Percentiles rank a stretch among this genome's conserved stretches.
Evolutionary conservation across 1,140 invertebrate genomes (phyloP).

Genomic region (Leptestheria dahalacensis): DNA sequence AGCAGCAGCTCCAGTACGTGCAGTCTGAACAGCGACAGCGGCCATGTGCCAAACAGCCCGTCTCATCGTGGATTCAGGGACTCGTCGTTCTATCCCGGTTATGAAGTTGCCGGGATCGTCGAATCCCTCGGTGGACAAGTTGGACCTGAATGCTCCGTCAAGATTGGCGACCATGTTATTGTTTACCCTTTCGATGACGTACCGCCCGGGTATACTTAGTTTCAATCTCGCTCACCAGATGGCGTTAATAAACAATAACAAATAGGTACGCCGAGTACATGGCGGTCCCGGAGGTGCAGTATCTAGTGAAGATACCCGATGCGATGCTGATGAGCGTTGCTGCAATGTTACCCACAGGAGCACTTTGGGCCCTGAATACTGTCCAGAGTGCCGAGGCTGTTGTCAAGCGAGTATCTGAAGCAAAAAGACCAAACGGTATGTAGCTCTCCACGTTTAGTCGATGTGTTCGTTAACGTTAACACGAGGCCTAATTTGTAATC

Average conservation of each 20-base stretch:
- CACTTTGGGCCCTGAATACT: slow-evolving; percentile 67
- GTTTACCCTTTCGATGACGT: slow-evolving; percentile 71
- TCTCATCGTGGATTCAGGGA: slow-evolving; percentile 57
- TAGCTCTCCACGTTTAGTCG: too few relatives aligned
- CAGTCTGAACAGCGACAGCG: slow-evolving; percentile 31
- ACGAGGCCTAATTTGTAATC: too few relatives aligned
- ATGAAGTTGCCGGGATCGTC: slow-evolving; percentile 63
- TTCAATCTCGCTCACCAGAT: too few relatives aligned
- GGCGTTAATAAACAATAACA: too few relatives aligned
- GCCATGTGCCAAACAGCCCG: slow-evolving; percentile 26
- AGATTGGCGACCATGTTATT: slow-evolving; percentile 56
- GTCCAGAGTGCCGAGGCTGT: slow-evolving; percentile 53
- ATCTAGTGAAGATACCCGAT: slow-evolving; percentile 66
- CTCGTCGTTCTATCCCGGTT: slow-evolving; percentile 63
- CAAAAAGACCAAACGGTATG: slow-evolving; percentile 40
- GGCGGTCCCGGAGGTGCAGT: slow-evolving; percentile 64
- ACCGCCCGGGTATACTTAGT: slow-evolving; percentile 39
- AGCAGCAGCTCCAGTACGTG: slow-evolving; percentile 32
- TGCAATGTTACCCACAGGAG: slow-evolving; percentile 75
- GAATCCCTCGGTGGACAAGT: slow-evolving; percentile 54
- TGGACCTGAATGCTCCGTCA: slow-evolving; percentile 33
- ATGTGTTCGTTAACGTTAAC: too few relatives aligned
- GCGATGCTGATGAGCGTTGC: slow-evolving; percentile 60
- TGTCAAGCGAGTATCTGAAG: slow-evolving; percentile 43
- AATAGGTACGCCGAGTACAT: slow-evolving; percentile 84